Evolutionary conservation across 1,140 invertebrate genomes (phyloP), one percentile per base, ranked within the genome.

Genomic region (Penaeus indicus): DNA sequence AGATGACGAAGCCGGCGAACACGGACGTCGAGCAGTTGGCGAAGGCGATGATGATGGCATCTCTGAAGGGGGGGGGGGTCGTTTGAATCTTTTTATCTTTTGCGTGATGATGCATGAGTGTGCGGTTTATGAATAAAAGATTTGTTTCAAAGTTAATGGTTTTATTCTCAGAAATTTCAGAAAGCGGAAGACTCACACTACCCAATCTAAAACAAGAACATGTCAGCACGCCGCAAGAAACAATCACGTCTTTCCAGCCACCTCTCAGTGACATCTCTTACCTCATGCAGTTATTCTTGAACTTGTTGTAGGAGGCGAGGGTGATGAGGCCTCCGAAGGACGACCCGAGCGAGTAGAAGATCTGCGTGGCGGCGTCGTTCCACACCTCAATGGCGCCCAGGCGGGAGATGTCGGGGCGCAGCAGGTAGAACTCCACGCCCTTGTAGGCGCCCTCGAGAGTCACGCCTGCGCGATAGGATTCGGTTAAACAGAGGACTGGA

Each of bases 311-410:
- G 90, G 94, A 94, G 80, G 94, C 93, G 19, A 95, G 91, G 60
- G 94, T 94, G 61, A 95, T 94, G n/a, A 95, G 92, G 13, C 94
- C 94, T 63, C 94, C 94, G 92, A 94, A 94, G 19, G 93, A 94
- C 62, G 93, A 92, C 27, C 94, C 94, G 61, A 94, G 91, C 32
- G 93, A 94, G 91, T 94, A 94, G 92, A 94, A 94, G 47, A 94
- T 94, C 91, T 94, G 94, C 16, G 93, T 93, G n/a, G 91, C 91
- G 8, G 91, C 91, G 92, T 94, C 38, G 92, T 93, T 86, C 94
- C 94, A 91, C 1, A 91, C 91, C 61, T 81, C 93, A 2, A 82
- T 61, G 8, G 85, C 86, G 10, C 13, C 22, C 25, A 92, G 83
- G 75, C 91, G 90, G 10, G 64, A 22, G 80, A 90, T 91, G 38